These are phyloP conservation scores for Megaceryle maxima DNA, from an alignment of 2,113 vertebrate genomes.

Conservation along the genomic window DNA sequence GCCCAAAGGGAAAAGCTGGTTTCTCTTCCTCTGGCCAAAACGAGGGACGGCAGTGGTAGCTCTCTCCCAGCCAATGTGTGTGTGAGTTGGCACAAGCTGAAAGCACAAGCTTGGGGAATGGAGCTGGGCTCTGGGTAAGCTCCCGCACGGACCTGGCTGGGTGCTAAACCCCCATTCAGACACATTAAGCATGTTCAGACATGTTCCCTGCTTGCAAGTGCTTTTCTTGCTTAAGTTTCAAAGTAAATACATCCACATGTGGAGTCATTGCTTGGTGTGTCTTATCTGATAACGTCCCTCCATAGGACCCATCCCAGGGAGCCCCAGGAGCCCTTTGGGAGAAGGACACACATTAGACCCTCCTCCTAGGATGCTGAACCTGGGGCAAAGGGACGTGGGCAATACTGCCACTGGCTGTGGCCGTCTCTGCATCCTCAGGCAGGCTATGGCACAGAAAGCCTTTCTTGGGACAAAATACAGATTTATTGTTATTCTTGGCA, in stretches of 20 bases:
- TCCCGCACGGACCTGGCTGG: background rate
- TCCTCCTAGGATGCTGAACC: accelerated
- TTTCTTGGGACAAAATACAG: background rate
- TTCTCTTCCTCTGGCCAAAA: background rate
- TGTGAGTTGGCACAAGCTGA: background rate
- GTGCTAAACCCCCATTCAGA: background rate
- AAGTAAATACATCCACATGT: accelerated
- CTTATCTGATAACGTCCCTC: background rate
- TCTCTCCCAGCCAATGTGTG: background rate
- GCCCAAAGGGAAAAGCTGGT: background rate
- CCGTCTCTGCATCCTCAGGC: background rate
- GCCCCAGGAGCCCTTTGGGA: accelerated
- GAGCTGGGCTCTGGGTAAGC: background rate
- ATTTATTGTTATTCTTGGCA: background rate
- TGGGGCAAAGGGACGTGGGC: accelerated
- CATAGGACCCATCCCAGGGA: background rate
- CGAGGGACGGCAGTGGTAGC: accelerated
- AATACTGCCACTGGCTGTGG: accelerated
- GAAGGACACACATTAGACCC: accelerated
- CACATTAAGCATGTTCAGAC: accelerated
- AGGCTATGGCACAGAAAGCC: background rate
- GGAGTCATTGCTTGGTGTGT: background rate
- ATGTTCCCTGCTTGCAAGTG: accelerated
- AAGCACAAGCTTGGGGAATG: background rate
- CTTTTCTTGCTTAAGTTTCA: background rate